phyloP scores from a whole-genome alignment of 2,797 vertebrate genomes.

The Adelosebastes latens region DNA sequence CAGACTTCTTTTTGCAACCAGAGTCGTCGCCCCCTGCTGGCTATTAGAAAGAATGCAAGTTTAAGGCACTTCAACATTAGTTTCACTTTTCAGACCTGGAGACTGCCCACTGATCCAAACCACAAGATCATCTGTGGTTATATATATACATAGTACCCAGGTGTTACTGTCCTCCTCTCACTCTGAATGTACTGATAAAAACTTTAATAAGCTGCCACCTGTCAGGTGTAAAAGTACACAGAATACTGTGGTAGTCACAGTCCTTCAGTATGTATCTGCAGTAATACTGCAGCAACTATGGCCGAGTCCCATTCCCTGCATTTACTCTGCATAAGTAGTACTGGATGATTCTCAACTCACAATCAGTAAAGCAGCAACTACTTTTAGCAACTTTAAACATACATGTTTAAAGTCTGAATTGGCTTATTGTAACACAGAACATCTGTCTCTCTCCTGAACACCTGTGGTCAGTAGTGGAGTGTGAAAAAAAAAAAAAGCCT shows the following conservation, averaged over 20 bases:
- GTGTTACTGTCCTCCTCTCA: background rate
- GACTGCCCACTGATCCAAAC: no score
- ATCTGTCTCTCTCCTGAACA: conserved; percentile 39
- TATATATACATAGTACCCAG: background rate
- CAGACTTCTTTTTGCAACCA: no score
- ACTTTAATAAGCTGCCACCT: conserved; percentile 1
- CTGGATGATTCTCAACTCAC: background rate
- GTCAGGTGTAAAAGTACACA: background rate
- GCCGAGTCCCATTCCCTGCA: background rate
- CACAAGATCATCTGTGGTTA: background rate
- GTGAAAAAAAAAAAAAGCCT: conserved; percentile 3
- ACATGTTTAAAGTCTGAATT: conserved; percentile 27
- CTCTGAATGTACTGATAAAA: background rate
- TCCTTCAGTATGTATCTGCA: background rate
- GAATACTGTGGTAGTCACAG: background rate
- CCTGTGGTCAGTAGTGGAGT: conserved; percentile 44
- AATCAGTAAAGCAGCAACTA: conserved; percentile 4
- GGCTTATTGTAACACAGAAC: conserved; percentile 13
- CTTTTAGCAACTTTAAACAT: conserved; percentile 23
- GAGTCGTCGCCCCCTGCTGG: no score
- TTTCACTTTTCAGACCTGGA: no score
- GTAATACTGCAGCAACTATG: conserved; percentile 11
- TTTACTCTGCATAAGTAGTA: background rate
- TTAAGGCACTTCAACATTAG: no score
- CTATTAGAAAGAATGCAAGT: no score